These are phyloP conservation scores for Leptopterna dolabrata DNA, from an alignment of 2,888 invertebrate species.

Conservation along the genomic window DNA sequence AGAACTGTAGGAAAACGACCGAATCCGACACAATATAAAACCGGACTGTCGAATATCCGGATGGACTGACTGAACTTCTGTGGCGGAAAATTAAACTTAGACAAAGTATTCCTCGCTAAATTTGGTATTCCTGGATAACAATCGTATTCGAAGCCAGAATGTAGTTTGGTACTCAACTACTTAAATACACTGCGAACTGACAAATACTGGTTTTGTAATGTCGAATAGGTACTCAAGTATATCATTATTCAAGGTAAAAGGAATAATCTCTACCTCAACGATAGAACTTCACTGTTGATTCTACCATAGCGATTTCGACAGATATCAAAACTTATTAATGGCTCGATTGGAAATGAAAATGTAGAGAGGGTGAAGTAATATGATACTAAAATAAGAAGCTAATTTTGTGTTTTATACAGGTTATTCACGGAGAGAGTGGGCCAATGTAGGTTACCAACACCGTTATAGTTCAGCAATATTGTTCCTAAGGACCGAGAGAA, in stretches of 20 bases:
- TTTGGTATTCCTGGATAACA: too few relatives aligned
- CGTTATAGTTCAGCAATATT: constrained; percentile 33
- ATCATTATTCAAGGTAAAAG: not conserved
- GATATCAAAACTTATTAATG: not conserved
- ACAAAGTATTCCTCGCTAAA: too few relatives aligned
- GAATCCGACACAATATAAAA: too few relatives aligned
- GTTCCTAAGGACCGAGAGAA: not conserved
- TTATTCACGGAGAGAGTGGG: constrained; percentile 36
- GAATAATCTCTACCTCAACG: not conserved
- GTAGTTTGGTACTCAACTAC: too few relatives aligned
- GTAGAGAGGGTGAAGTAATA: not conserved
- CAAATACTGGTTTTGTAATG: too few relatives aligned
- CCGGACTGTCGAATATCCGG: too few relatives aligned
- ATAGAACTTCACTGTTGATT: not conserved
- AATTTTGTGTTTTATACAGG: constrained; percentile 47
- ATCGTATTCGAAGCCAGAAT: too few relatives aligned
- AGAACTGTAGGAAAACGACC: not conserved
- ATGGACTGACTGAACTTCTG: too few relatives aligned
- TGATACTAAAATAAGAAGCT: constrained; percentile 47
- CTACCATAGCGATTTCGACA: not conserved
- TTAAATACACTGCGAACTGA: too few relatives aligned
- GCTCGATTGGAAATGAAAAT: not conserved
- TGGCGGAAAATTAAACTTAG: too few relatives aligned
- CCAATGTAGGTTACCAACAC: constrained; percentile 50
- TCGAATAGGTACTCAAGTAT: too few relatives aligned